Conservation (phyloP, 2,797 vertebrate species). For the Octomys mimax region DNA sequence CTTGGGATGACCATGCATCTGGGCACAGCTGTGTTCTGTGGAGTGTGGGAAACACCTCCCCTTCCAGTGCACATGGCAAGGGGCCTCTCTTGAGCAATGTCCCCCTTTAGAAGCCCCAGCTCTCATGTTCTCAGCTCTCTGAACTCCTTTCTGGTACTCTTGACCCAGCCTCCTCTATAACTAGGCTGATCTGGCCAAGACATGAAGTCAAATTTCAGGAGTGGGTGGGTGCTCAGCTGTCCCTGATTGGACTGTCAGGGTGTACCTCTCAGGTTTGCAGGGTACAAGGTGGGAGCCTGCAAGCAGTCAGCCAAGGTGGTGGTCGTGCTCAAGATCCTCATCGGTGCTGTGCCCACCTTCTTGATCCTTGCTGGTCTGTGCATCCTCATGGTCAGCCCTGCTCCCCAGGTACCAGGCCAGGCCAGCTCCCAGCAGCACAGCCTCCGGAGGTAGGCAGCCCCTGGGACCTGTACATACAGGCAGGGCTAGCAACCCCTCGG, state of each 20-base stretch:
- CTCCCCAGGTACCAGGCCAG: slow-evolving; percentile 92
- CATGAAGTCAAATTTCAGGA: not conserved
- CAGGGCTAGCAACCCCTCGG: not conserved
- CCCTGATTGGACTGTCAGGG: not conserved
- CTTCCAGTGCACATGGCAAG: not conserved
- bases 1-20: not conserved
- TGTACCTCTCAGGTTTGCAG: slow-evolving; percentile 92
- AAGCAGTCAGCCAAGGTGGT: slow-evolving; percentile 93
- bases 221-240: not conserved
- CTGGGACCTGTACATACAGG: accelerated
- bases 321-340: slow-evolving; percentile 95
- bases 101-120: not conserved
- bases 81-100: not conserved
- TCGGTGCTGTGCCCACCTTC: slow-evolving; percentile 94
- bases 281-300: slow-evolving; percentile 94
- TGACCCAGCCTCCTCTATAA: too few relatives aligned
- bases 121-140: not conserved
- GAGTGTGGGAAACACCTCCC: not conserved
- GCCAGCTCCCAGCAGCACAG: slow-evolving; percentile 92
- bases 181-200: not conserved
- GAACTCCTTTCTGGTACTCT: not conserved
- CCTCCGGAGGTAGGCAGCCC: slow-evolving; percentile 91
- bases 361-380: slow-evolving; percentile 94
- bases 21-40: not conserved
- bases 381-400: slow-evolving; percentile 94